Evolutionary conservation across 2,797 vertebrate species (phyloP), one percentile per base, ranked within the genome.

Genomic region (Novumbra hubbsi): DNA sequence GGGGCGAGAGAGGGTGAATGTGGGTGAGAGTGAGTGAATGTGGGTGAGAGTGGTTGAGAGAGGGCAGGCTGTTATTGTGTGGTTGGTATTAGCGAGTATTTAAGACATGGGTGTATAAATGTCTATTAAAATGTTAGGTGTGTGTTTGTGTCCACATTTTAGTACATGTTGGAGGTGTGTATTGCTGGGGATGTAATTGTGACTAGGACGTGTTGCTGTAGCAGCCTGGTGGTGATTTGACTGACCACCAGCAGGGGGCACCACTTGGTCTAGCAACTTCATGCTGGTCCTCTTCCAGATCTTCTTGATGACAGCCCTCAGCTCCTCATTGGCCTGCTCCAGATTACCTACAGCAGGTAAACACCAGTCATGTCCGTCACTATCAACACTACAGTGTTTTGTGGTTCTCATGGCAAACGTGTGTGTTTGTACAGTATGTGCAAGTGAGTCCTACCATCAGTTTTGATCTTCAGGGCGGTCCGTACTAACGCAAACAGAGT

Each of bases 241-340:
- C 98, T 99, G 93, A 99, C 98, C 98, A 88, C 97, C 97, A 93
- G 98, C 96, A 49, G 98, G 98, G 84, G 98, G 98, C 78, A 99
- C 97, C 74, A 99, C 96, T 97, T 99, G 98, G 85, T 99, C 98
- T 75, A 99, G 93, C 12, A 99, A 93, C 78, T 99, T 99, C 97
- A 99, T 99, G 90, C 97, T 98, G 0, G 98, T 99, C 90, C 97
- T 95, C 90, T 99, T 99, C 97, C 98, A 99, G 81, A 99, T 99
- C 90, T 99, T 99, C 94, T 99, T 99, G 83, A 99, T 99, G 80
- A 99, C 97, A 0, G 98, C 97, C 81, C 98, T 92, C 71, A 99
- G 95, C 84, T 99, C 98, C 90, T 99, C 98, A n/a, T 99, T 99
- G 84, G 97, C 96, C 91, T 99, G 98, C 81, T 99, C 98, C 68